A percentile compares a stretch with the other conserved stretches of the same genome.
These are phyloP conservation scores for Drosophila punjabiensis DNA, from an alignment of 1,140 invertebrate genomes.

Conservation along the genomic window DNA sequence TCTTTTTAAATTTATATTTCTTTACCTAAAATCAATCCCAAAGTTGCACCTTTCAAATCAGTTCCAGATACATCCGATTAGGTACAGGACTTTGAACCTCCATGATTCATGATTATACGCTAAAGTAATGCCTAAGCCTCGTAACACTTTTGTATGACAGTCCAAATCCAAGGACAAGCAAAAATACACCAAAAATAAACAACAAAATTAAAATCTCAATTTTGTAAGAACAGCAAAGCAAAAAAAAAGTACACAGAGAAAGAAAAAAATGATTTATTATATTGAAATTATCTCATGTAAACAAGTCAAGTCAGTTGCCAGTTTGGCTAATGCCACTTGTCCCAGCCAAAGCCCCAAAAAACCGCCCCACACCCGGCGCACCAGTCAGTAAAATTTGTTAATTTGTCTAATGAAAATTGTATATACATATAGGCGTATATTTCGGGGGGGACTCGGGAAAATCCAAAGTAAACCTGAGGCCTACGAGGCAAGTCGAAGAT, in stretches of 20 bases:
- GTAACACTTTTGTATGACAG: conserved; percentile 66
- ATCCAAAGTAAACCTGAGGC: conserved; percentile 55
- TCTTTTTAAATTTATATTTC: neutral
- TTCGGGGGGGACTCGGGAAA: conserved; percentile 18
- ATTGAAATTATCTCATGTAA: conserved; percentile 83
- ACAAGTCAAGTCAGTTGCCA: conserved; percentile 80
- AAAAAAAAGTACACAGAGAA: conserved; percentile 41
- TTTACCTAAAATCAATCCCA: neutral
- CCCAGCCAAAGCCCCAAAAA: conserved; percentile 29
- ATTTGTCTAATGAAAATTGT: conserved; percentile 84
- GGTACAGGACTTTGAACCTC: conserved; percentile 9
- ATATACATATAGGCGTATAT: conserved; percentile 10
- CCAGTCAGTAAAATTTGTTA: conserved; percentile 71
- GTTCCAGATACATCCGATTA: no score
- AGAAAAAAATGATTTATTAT: conserved; percentile 81
- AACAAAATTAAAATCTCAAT: conserved; percentile 39
- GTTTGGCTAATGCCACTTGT: conserved; percentile 80
- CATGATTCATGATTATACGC: conserved; percentile 19
- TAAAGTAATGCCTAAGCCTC: conserved; percentile 42
- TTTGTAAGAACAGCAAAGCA: conserved; percentile 40
- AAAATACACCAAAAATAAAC: conserved; percentile 25
- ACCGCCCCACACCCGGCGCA: conserved; percentile 18
- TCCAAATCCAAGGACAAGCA: conserved; percentile 66
- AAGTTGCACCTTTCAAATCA: no score
- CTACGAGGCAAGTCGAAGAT: conserved; percentile 50